A percentile compares a stretch with the other conserved stretches of the same genome.
phyloP scores from a whole-genome alignment of 2,888 invertebrate genomes.

The Hedya salicella region DNA sequence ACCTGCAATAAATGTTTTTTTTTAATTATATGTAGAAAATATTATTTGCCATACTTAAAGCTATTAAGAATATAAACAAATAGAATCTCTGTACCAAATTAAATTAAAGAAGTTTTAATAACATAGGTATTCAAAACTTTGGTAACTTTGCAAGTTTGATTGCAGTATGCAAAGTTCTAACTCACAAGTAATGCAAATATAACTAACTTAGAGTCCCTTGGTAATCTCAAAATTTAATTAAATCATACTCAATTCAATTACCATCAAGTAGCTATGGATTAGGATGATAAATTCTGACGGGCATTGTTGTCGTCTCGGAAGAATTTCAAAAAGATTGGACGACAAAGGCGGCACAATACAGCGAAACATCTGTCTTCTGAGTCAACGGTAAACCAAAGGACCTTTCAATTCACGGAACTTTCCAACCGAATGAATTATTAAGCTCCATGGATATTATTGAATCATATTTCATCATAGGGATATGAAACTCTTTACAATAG shows the following conservation, averaged over 20 bases:
- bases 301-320: slow-evolving; percentile 50
- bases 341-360: slow-evolving; percentile 56
- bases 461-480: not conserved
- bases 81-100: slow-evolving; percentile 6
- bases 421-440: slow-evolving; percentile 19
- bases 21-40: too few species aligned
- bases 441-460: slow-evolving; percentile 7
- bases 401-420: slow-evolving; percentile 49
- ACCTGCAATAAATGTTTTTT: not conserved
- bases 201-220: slow-evolving; percentile 2
- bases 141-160: slow-evolving; percentile 23
- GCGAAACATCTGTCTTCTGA: slow-evolving; percentile 55
- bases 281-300: slow-evolving; percentile 47
- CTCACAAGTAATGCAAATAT: slow-evolving; percentile 20
- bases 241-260: slow-evolving; percentile 31
- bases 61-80: slow-evolving; percentile 9
- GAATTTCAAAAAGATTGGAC: slow-evolving; percentile 55
- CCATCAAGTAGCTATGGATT: slow-evolving; percentile 24
- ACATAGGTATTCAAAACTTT: slow-evolving; percentile 23
- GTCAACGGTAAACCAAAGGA: slow-evolving; percentile 52
- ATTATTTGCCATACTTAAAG: not conserved
- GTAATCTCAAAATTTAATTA: slow-evolving; percentile 19
- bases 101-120: slow-evolving; percentile 21
- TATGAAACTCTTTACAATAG: not conserved
- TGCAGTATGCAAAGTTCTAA: slow-evolving; percentile 31